Evolutionary conservation across 2,888 invertebrate genomes (phyloP).

Genomic region (Ischnura elegans): DNA sequence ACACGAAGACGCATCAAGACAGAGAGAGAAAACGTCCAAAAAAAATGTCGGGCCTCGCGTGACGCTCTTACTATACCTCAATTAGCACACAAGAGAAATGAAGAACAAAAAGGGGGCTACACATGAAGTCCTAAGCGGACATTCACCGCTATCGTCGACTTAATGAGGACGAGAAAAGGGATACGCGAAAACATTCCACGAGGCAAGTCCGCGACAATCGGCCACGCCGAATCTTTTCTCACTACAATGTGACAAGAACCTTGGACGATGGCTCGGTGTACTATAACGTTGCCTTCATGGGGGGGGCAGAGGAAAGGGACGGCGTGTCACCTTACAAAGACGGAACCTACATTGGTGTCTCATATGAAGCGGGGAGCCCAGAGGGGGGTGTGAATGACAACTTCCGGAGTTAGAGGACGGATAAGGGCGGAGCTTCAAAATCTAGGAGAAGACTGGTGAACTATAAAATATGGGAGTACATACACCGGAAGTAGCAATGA

Average conservation of each 20-base stretch:
- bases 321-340: conserved; percentile 33
- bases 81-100: not conserved
- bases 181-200: not conserved
- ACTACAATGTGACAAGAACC: not conserved
- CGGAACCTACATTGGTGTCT: not conserved
- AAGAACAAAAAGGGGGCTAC: not conserved
- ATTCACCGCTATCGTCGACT: not conserved
- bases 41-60: not conserved
- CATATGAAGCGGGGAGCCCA: conserved; percentile 45
- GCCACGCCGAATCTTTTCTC: not conserved
- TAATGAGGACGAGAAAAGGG: not conserved
- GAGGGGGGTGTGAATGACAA: conserved; percentile 57
- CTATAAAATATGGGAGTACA: not conserved
- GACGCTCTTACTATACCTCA: not conserved
- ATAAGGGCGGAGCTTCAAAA: conserved; percentile 46
- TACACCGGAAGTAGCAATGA: conserved; percentile 56
- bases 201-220: not conserved
- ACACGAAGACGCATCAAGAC: not conserved
- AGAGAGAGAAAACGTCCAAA: not conserved
- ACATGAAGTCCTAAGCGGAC: not conserved
- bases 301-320: no score
- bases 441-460: conserved; percentile 21
- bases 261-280: not conserved
- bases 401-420: conserved; percentile 57
- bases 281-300: not conserved